Conservation (phyloP, 2,888 invertebrate species). For the Epinotia bilunana region DNA sequence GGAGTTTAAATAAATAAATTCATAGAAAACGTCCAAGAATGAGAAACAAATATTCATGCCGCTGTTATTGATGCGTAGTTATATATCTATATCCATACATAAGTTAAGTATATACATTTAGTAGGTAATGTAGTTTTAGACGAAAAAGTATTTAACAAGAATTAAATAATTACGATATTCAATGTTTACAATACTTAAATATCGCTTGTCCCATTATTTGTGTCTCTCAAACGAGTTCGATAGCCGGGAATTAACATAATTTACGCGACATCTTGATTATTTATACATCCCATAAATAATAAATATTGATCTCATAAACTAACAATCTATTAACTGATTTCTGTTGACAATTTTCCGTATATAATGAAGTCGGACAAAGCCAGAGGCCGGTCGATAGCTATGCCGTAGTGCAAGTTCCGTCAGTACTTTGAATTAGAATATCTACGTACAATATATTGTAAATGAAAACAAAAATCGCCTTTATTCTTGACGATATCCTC, state of each 20-base stretch:
- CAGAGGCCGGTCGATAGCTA: slow-evolving; percentile 22
- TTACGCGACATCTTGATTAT: slow-evolving; percentile 18
- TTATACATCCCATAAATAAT: slow-evolving; percentile 24
- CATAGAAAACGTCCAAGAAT: too few species aligned
- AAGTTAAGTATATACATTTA: too few species aligned
- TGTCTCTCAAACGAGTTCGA: neutral
- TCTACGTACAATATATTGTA: neutral
- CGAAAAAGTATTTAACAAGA: too few species aligned
- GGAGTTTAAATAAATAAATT: too few species aligned
- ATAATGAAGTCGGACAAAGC: slow-evolving; percentile 23
- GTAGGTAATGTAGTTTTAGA: too few species aligned
- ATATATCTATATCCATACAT: too few species aligned
- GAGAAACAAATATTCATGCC: too few species aligned
- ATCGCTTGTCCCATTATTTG: too few species aligned
- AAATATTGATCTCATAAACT: slow-evolving; percentile 17
- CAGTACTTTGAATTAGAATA: neutral
- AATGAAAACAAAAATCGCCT: too few species aligned
- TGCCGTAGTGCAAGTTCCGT: neutral
- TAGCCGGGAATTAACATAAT: neutral
- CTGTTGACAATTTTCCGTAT: slow-evolving; percentile 31
- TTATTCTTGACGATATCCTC: too few species aligned
- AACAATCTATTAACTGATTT: slow-evolving; percentile 31
- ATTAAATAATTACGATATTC: too few species aligned
- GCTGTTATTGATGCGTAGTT: too few species aligned
- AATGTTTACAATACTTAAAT: neutral